phyloP scores from a whole-genome alignment of 2,888 invertebrate genomes.

The Oxytorus armatus region DNA sequence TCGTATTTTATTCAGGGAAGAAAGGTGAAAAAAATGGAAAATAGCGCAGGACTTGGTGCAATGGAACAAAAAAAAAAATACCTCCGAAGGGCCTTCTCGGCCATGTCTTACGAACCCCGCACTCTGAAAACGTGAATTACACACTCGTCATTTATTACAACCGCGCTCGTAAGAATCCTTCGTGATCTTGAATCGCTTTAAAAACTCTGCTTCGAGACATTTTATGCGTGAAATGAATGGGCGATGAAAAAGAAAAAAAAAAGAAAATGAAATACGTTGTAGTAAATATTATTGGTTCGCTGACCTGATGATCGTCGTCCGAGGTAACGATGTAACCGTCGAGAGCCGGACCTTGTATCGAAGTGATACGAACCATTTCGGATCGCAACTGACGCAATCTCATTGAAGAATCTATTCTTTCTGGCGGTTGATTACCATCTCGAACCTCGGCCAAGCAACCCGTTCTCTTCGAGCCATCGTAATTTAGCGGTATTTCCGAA shows the following conservation, averaged over 20 bases:
- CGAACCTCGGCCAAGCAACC: slow-evolving; percentile 73
- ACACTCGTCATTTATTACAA: not conserved
- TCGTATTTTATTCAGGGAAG: not conserved
- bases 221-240: too few relatives aligned
- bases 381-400: slow-evolving; percentile 83
- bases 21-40: slow-evolving; percentile 16
- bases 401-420: slow-evolving; percentile 83
- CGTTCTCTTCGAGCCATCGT: slow-evolving; percentile 76
- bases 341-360: slow-evolving; percentile 85
- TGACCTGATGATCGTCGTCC: slow-evolving; percentile 92
- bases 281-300: slow-evolving; percentile 37
- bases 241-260: slow-evolving; percentile 9
- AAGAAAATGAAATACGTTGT: slow-evolving; percentile 5
- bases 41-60: slow-evolving; percentile 32
- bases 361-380: slow-evolving; percentile 84
- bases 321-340: slow-evolving; percentile 92
- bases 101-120: slow-evolving; percentile 72
- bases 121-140: slow-evolving; percentile 74
- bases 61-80: slow-evolving; percentile 69
- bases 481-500: slow-evolving; percentile 69
- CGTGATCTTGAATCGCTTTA: too few relatives aligned
- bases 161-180: not conserved
- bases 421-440: slow-evolving; percentile 81
- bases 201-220: too few relatives aligned
- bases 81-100: slow-evolving; percentile 74